A percentile compares a stretch with the other conserved stretches of the same genome.
These are phyloP conservation scores for Okamejei kenojei DNA, from an alignment of 2,797 vertebrate genomes.

Conservation along the genomic window DNA sequence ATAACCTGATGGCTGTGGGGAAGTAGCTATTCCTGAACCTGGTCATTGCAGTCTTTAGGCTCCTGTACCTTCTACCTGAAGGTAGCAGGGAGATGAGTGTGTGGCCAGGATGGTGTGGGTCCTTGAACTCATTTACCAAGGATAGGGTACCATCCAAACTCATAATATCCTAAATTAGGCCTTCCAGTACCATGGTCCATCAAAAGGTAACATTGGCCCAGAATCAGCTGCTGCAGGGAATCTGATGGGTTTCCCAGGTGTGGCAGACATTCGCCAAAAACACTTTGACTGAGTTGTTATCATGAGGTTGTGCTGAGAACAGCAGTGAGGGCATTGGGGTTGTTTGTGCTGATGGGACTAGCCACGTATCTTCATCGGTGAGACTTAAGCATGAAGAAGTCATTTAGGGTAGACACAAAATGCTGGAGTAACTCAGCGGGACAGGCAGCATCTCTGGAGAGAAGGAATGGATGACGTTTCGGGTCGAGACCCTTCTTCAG, in stretches of 20 bases:
- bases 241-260: not conserved
- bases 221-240: not conserved
- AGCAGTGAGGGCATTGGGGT: not conserved
- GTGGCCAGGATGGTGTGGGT: too few relatives aligned
- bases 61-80: too few relatives aligned
- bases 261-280: not conserved
- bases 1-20: too few relatives aligned
- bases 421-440: too few relatives aligned
- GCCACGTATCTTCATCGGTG: not conserved
- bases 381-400: not conserved
- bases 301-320: not conserved
- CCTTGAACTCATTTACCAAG: not conserved
- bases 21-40: too few relatives aligned
- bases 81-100: too few relatives aligned
- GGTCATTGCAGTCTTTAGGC: too few relatives aligned
- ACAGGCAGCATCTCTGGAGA: too few relatives aligned
- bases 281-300: not conserved
- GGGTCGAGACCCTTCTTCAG: too few relatives aligned
- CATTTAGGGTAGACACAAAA: too few relatives aligned
- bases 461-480: too few relatives aligned
- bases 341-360: not conserved
- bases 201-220: not conserved
- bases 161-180: not conserved
- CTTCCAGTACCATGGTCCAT: not conserved
- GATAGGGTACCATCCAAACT: not conserved